Evolutionary conservation across 1,140 invertebrate species (phyloP), one percentile per base, ranked within the genome.

Genomic region (Sycophaga agraensis): DNA sequence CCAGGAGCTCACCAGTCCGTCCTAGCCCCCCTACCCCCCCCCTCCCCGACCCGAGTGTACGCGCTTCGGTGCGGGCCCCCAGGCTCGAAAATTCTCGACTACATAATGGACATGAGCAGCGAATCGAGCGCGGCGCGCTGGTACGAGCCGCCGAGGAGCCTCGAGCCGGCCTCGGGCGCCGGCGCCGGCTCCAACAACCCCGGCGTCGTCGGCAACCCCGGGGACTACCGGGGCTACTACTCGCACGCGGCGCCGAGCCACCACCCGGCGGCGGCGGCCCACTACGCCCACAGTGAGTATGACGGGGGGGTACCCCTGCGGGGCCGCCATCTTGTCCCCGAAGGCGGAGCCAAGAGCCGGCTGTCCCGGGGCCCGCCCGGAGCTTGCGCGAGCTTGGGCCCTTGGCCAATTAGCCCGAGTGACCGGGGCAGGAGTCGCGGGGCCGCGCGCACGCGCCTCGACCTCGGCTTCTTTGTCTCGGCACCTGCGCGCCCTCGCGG

Each of bases 91-190:
- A 73, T 73, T 73, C 68, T 68, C 66, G 70, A 70, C 71, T 76
- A 66, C 68, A 76, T 78, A 69, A 80, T 81, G 79, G 79, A 81
- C 72, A 81, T 80, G 79, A 80, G 77, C 71, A 81, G 79, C 73
- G 78, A 79, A 70, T 80, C 77, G 65, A 81, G 76, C 64, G 71
- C 79, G 68, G 73, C 77, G 56, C 73, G 78, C 64, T 81, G 79
- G 79, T 81, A 81, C 68, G 79, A 80, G 67, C 77, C 76, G 43
- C 78, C 78, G 46, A 75, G 79, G 61, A 74, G 68, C 56, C 68
- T 81, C 64, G 79, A 80, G 48, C 74, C 78, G 65, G 72, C 77
- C 37, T 43, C 48, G 11, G 21, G 24, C 51, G 39, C 34, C 34
- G 69, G 69, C 65, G 57, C 69, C 68, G 14, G 73, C 43, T 73